Percentiles rank a stretch among this genome's conserved stretches.
phyloP scores from a whole-genome alignment of 2,113 vertebrate genomes.

The Capricornis sumatraensis region DNA sequence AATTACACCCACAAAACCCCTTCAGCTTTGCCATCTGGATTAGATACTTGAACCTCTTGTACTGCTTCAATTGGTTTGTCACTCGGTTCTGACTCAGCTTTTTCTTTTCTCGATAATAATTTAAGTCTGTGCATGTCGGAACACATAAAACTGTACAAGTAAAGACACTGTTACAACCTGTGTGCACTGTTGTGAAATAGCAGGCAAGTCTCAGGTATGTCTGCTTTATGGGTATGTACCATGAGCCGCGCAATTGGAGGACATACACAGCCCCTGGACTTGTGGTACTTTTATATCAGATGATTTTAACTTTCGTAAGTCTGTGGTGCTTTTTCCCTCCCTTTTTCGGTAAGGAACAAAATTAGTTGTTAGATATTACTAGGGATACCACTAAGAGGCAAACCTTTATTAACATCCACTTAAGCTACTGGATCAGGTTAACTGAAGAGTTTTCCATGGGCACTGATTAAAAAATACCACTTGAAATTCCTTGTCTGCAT shows the following conservation, averaged over 20 bases:
- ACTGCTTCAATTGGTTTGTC: not conserved
- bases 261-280: not conserved
- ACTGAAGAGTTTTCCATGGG: not conserved
- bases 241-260: not conserved
- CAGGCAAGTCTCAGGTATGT: not conserved
- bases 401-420: not conserved
- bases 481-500: not conserved
- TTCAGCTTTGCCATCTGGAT: not conserved
- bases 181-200: slow-evolving; percentile 3
- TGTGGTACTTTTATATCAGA: not conserved
- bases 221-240: not conserved
- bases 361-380: not conserved
- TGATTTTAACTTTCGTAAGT: not conserved
- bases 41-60: not conserved
- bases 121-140: not conserved
- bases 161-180: not conserved
- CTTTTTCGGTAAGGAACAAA: not conserved
- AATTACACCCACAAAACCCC: not conserved
- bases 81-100: slow-evolving; percentile 23
- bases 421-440: not conserved
- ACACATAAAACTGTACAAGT: slow-evolving; percentile 20
- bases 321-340: not conserved
- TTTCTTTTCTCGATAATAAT: not conserved
- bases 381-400: not conserved
- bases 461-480: not conserved